Percentiles rank a stretch among this genome's conserved stretches.
Conservation (phyloP, 2,113 vertebrate genomes). For the Symphodus melops region DNA sequence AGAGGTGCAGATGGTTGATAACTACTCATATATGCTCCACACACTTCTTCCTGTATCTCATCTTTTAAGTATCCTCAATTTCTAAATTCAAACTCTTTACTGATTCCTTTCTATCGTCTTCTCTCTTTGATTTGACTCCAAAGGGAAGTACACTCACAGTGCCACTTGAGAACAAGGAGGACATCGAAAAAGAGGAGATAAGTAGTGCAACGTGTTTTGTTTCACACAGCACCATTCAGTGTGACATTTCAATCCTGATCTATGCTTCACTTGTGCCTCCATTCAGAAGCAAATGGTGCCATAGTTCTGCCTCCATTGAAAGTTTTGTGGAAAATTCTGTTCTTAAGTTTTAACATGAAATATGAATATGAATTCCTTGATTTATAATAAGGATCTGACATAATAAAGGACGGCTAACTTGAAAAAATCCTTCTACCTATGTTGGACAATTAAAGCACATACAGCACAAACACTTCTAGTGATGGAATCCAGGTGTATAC, state of each 20-base stretch:
- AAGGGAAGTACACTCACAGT: neutral
- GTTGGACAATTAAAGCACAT: too few species aligned
- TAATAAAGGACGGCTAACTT: too few species aligned
- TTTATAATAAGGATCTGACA: too few species aligned
- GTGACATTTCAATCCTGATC: neutral
- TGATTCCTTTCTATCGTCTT: constrained; percentile 14
- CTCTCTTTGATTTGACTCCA: constrained; percentile 18
- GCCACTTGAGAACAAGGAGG: neutral
- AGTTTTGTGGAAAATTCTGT: neutral
- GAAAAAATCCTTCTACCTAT: too few species aligned
- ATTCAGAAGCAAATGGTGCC: neutral
- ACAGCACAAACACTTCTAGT: too few species aligned
- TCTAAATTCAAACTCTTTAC: neutral
- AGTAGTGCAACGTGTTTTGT: neutral
- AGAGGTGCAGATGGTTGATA: constrained; percentile 69
- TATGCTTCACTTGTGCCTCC: neutral
- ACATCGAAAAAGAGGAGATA: neutral
- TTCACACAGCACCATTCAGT: neutral
- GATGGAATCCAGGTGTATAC: too few species aligned
- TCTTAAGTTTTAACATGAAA: neutral
- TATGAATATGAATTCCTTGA: neutral
- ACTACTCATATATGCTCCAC: constrained; percentile 41
- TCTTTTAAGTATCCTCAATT: constrained; percentile 11
- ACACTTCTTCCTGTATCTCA: constrained; percentile 39
- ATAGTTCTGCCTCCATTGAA: neutral